A percentile compares a stretch with the other conserved stretches of the same genome.
phyloP scores from a whole-genome alignment of 2,888 invertebrate species.

The Apantesis nais region DNA sequence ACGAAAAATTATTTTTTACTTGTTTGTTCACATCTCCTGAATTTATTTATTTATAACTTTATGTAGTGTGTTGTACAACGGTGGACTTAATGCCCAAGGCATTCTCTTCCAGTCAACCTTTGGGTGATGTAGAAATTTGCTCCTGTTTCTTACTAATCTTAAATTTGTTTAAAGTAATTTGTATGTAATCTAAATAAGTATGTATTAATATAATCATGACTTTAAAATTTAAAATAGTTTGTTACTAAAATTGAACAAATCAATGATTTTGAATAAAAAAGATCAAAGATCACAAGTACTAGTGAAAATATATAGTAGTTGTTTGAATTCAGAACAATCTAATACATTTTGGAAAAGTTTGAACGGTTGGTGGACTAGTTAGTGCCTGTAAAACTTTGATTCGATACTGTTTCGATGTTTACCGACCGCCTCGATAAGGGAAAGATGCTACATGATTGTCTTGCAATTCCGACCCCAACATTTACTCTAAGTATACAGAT shows the following conservation, averaged over 20 bases:
- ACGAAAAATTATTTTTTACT: neutral
- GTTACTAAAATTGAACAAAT: constrained; percentile 6
- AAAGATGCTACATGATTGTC: constrained; percentile 26
- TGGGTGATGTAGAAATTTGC: neutral
- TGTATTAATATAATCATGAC: too few relatives aligned
- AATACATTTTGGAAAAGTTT: constrained; percentile 54
- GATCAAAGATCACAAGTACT: constrained; percentile 10
- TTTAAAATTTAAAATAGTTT: neutral
- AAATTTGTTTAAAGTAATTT: neutral
- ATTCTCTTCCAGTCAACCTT: too few relatives aligned
- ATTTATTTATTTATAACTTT: too few relatives aligned
- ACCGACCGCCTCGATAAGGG: neutral
- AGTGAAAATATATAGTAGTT: constrained; percentile 4
- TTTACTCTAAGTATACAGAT: constrained; percentile 65
- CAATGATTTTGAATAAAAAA: constrained; percentile 18
- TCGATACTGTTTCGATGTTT: constrained; percentile 32
- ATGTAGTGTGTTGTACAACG: too few relatives aligned
- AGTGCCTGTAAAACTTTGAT: constrained; percentile 48
- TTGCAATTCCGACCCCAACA: constrained; percentile 51
- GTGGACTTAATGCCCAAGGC: too few relatives aligned
- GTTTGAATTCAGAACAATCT: constrained; percentile 37
- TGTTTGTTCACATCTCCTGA: neutral
- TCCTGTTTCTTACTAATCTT: neutral
- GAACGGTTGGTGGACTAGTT: constrained; percentile 23
- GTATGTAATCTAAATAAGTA: too few relatives aligned